A percentile compares a stretch with the other conserved stretches of the same genome.
phyloP scores from a whole-genome alignment of 2,888 invertebrate genomes.

The Copidosoma aretas region DNA sequence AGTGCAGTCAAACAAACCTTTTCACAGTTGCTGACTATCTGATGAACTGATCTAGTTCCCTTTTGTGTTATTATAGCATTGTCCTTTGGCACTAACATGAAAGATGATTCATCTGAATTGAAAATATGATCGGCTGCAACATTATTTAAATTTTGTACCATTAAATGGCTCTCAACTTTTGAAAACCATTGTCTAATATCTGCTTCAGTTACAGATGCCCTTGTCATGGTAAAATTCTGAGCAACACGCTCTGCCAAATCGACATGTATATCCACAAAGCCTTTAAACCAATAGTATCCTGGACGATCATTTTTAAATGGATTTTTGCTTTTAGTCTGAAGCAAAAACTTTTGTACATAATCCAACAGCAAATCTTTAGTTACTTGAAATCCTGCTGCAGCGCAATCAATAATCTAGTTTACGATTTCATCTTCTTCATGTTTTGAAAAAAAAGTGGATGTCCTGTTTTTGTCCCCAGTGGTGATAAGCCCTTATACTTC shows the following conservation, averaged over 20 bases:
- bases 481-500: slow-evolving; percentile 14
- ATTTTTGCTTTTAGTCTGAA: slow-evolving; percentile 12
- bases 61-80: slow-evolving; percentile 49
- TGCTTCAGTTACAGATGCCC: slow-evolving; percentile 44
- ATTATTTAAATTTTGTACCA: slow-evolving; percentile 33
- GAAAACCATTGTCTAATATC: slow-evolving; percentile 51
- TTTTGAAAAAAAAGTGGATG: slow-evolving; percentile 6
- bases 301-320: slow-evolving; percentile 36
- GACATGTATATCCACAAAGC: slow-evolving; percentile 30
- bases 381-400: slow-evolving; percentile 23
- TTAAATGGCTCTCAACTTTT: slow-evolving; percentile 40
- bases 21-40: slow-evolving; percentile 46
- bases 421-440: slow-evolving; percentile 21
- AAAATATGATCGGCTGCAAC: slow-evolving; percentile 39
- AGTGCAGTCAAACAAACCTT: slow-evolving; percentile 52
- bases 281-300: slow-evolving; percentile 27
- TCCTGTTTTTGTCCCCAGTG: slow-evolving; percentile 9
- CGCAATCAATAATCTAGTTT: slow-evolving; percentile 15
- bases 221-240: slow-evolving; percentile 28
- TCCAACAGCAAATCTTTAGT: slow-evolving; percentile 25
- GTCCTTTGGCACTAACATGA: slow-evolving; percentile 47
- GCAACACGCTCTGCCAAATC: slow-evolving; percentile 15
- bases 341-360: slow-evolving; percentile 17
- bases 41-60: slow-evolving; percentile 46
- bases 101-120: slow-evolving; percentile 48